These are phyloP conservation scores for Euura lappo DNA, from an alignment of 1,140 invertebrate species.

Conservation along the genomic window DNA sequence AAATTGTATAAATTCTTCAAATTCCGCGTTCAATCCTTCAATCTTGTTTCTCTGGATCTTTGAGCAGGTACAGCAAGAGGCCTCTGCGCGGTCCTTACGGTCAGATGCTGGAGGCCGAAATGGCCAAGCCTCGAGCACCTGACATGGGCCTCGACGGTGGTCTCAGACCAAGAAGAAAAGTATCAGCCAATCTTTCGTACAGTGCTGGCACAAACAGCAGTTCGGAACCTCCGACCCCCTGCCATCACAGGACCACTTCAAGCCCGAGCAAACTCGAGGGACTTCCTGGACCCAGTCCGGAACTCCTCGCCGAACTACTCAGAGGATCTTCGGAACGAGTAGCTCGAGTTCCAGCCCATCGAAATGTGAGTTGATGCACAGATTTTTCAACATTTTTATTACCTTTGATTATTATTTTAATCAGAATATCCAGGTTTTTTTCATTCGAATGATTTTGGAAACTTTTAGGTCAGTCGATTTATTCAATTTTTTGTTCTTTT, in stretches of 20 bases:
- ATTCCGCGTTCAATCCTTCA: slow-evolving; percentile 8
- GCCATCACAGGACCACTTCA: slow-evolving; percentile 78
- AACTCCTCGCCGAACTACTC: slow-evolving; percentile 75
- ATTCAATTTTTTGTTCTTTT: no score
- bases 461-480: no score
- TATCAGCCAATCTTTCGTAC: slow-evolving; percentile 53
- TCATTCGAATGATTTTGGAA: no score
- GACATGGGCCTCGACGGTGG: slow-evolving; percentile 46
- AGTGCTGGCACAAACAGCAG: slow-evolving; percentile 46
- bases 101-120: slow-evolving; percentile 83
- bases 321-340: slow-evolving; percentile 78
- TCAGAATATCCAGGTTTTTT: no score
- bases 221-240: slow-evolving; percentile 54
- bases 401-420: no score
- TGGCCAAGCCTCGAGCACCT: slow-evolving; percentile 70
- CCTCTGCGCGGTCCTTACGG: slow-evolving; percentile 81
- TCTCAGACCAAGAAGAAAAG: slow-evolving; percentile 48
- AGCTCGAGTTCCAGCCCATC: slow-evolving; percentile 53
- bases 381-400: no score
- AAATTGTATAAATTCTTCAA: neutral
- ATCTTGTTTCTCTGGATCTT: slow-evolving; percentile 32
- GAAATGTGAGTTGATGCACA: slow-evolving; percentile 47
- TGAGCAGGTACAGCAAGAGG: slow-evolving; percentile 71
- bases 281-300: slow-evolving; percentile 68
- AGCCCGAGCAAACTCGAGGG: slow-evolving; percentile 79